phyloP scores from a whole-genome alignment of 2,888 invertebrate genomes.

The Brenthis hecate region DNA sequence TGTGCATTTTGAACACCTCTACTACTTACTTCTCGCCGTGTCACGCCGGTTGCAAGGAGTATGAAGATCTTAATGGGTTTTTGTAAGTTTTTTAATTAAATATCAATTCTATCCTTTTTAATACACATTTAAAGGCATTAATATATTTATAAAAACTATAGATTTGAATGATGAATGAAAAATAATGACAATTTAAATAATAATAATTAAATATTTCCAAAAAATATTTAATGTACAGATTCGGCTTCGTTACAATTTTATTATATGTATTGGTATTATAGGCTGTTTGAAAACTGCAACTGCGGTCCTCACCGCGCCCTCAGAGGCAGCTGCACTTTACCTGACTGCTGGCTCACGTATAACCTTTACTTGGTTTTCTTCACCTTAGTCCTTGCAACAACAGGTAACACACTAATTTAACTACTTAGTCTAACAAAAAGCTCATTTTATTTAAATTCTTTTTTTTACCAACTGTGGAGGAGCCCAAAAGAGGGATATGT shows the following conservation, averaged over 20 bases:
- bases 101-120: too few relatives aligned
- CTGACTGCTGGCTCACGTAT: conserved; percentile 53
- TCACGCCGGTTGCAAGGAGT: conserved; percentile 62
- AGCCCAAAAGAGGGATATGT: too few relatives aligned
- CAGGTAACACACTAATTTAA: conserved; percentile 49
- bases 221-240: neutral
- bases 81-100: conserved; percentile 52
- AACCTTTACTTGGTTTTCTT: conserved; percentile 62
- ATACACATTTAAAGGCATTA: too few relatives aligned
- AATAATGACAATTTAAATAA: too few relatives aligned
- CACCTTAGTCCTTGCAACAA: conserved; percentile 61
- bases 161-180: too few relatives aligned
- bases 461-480: too few relatives aligned
- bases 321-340: conserved; percentile 65
- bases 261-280: conserved; percentile 39
- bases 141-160: too few relatives aligned
- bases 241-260: neutral
- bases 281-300: conserved; percentile 60
- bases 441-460: too few relatives aligned
- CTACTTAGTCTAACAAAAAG: neutral
- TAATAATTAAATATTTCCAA: too few relatives aligned
- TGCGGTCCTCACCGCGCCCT: conserved; percentile 55
- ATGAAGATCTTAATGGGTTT: conserved; percentile 62
- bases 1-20: conserved; percentile 57
- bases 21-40: conserved; percentile 71